Evolutionary conservation across 2,797 vertebrate species (phyloP).

Genomic region (Momotus momota): DNA sequence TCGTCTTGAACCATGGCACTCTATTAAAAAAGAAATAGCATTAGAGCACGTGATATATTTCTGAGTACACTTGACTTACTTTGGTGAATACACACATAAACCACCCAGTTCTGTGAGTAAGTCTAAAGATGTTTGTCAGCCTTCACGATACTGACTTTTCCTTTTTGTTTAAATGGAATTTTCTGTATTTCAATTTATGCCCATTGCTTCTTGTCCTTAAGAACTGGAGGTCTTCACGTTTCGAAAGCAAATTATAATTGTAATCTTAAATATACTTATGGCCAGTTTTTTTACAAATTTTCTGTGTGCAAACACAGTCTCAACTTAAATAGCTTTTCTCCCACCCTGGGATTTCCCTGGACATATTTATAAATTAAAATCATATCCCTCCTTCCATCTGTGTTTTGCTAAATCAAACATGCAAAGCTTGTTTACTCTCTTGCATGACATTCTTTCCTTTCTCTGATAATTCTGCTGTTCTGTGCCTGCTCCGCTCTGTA

Average conservation of each 20-base stretch:
- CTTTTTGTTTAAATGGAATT: not conserved
- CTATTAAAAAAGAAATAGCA: not conserved
- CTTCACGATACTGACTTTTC: not conserved
- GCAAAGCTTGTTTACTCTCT: not conserved
- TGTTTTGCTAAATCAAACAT: constrained; percentile 2
- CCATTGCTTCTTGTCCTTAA: not conserved
- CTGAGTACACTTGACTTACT: not conserved
- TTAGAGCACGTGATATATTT: not conserved
- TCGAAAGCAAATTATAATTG: not conserved
- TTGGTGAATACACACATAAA: not conserved
- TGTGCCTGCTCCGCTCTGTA: not conserved
- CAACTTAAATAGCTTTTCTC: not conserved
- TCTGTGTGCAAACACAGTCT: not conserved
- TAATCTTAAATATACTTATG: not conserved
- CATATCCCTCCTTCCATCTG: not conserved
- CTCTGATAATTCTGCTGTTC: not conserved
- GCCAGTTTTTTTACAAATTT: not conserved
- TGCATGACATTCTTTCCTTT: not conserved
- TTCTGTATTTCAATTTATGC: not conserved
- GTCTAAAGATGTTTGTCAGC: not conserved
- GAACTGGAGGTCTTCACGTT: not conserved
- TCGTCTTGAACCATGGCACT: not conserved
- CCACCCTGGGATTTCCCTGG: not conserved
- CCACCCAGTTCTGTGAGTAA: not conserved
- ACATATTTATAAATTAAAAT: not conserved